Conservation (phyloP, 2,797 vertebrate genomes). For the Apogon hyalosoma region DNA sequence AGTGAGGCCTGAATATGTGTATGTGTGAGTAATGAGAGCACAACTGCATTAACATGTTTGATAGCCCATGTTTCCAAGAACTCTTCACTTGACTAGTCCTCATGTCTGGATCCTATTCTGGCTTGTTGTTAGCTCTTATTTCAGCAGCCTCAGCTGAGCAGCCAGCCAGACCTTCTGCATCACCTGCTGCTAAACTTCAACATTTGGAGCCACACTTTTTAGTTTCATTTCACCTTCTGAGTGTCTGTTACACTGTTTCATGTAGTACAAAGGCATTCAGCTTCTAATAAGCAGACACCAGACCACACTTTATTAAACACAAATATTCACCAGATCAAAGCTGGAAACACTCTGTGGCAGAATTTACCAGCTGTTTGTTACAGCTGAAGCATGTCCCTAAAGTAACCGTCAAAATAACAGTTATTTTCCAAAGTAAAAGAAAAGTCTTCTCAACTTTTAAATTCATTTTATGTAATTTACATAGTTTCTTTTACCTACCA, state of each 20-base stretch:
- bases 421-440: no score
- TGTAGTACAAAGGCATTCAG: not conserved
- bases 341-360: slow-evolving; percentile 4
- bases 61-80: slow-evolving; percentile 37
- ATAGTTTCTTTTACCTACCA: no score
- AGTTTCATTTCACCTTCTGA: not conserved
- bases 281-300: not conserved
- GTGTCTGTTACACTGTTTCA: not conserved
- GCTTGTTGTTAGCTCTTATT: slow-evolving; percentile 32
- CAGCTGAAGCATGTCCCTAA: not conserved
- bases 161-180: slow-evolving; percentile 3
- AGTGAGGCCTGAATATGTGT: not conserved
- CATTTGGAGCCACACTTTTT: slow-evolving; percentile 1
- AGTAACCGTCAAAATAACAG: no score
- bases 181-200: slow-evolving; percentile 48
- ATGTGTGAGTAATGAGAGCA: not conserved
- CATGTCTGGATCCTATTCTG: not conserved
- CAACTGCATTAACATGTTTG: slow-evolving; percentile 13
- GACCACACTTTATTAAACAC: not conserved
- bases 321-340: not conserved
- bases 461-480: no score
- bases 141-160: slow-evolving; percentile 18
- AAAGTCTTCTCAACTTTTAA: no score
- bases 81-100: not conserved
- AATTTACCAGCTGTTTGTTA: not conserved